phyloP scores from a whole-genome alignment of 2,797 vertebrate genomes.

The Synaphobranchus kaupii region DNA sequence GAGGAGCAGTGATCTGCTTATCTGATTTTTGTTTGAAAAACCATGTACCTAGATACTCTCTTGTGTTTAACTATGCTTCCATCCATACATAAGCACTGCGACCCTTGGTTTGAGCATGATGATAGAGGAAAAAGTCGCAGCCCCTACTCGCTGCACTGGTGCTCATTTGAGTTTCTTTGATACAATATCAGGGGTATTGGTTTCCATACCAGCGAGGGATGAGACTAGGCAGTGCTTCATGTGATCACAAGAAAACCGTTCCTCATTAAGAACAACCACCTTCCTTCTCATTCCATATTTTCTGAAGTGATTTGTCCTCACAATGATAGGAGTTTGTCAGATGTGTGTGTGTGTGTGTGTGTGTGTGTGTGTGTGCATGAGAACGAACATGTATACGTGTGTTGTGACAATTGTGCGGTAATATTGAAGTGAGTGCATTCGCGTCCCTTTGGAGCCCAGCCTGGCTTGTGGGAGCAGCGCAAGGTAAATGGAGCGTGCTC shows the following conservation, averaged over 20 bases:
- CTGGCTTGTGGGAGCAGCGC: background rate
- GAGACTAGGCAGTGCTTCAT: background rate
- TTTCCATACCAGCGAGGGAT: background rate
- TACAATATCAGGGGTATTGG: background rate
- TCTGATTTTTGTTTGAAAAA: background rate
- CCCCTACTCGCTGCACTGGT: background rate
- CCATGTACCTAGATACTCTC: background rate
- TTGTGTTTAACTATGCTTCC: background rate
- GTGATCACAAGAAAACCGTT: background rate
- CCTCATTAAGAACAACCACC: background rate
- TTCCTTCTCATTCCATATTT: background rate
- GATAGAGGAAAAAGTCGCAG: background rate
- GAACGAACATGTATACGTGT: background rate
- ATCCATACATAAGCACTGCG: background rate
- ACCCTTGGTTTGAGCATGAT: background rate
- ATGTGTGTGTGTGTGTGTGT: slow-evolving; percentile 34
- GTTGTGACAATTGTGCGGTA: slow-evolving; percentile 10
- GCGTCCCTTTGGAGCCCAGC: background rate
- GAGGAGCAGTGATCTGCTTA: background rate
- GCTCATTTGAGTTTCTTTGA: background rate
- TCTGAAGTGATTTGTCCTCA: background rate
- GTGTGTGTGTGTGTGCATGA: background rate
- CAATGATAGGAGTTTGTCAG: background rate
- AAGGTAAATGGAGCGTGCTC: background rate
- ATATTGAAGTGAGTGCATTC: background rate